A percentile compares a stretch with the other conserved stretches of the same genome.
These are phyloP conservation scores for Synanthedon tipuliformis DNA, from an alignment of 2,888 invertebrate genomes.

Conservation along the genomic window DNA sequence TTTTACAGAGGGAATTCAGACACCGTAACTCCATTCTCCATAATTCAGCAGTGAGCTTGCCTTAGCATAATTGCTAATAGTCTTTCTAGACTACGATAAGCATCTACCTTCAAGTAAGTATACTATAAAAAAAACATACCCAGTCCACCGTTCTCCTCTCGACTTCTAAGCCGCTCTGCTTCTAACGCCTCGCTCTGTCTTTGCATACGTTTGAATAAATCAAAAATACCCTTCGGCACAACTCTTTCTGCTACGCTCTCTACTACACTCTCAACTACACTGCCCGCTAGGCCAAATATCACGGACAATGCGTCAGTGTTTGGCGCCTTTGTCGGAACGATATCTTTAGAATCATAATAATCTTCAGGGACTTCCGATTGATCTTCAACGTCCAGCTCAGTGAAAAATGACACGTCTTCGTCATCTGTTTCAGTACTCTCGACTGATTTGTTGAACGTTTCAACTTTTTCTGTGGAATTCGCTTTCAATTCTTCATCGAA, in stretches of 20 bases:
- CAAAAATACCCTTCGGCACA: constrained; percentile 53
- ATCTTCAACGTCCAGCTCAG: constrained; percentile 46
- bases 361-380: constrained; percentile 48
- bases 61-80: too few relatives aligned
- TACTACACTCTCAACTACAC: constrained; percentile 55
- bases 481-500: constrained; percentile 11
- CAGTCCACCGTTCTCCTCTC: constrained; percentile 62
- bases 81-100: background rate
- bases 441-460: constrained; percentile 10
- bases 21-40: too few relatives aligned
- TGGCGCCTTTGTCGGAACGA: constrained; percentile 49
- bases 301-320: constrained; percentile 56
- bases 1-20: too few relatives aligned
- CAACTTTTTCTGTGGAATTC: constrained; percentile 12
- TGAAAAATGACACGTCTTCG: constrained; percentile 42
- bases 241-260: constrained; percentile 58
- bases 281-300: constrained; percentile 57
- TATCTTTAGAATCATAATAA: constrained; percentile 56
- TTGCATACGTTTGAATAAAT: constrained; percentile 59
- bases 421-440: constrained; percentile 23
- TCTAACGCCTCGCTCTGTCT: constrained; percentile 56
- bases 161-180: constrained; percentile 53
- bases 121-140: constrained; percentile 26
- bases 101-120: background rate
- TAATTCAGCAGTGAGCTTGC: too few relatives aligned